Conservation (phyloP, 2,797 vertebrate genomes). For the Varecia variegata region DNA sequence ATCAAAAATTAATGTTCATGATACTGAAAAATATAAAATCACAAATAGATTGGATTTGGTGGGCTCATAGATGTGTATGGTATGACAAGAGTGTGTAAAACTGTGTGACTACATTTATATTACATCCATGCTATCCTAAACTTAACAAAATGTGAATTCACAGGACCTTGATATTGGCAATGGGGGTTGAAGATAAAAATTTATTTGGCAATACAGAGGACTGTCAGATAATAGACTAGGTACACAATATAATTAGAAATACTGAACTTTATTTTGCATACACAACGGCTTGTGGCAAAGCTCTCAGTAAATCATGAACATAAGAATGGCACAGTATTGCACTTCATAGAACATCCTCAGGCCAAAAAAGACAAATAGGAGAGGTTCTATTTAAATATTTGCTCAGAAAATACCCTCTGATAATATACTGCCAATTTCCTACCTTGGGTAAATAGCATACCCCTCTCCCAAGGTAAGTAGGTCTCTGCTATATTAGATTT, state of each 20-base stretch:
- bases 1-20: conserved; percentile 61
- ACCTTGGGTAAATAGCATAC: conserved; percentile 73
- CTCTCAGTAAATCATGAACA: conserved; percentile 61
- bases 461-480: conserved; percentile 66
- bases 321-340: background rate
- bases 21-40: conserved; percentile 56
- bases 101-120: background rate
- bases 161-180: conserved; percentile 40
- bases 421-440: conserved; percentile 73
- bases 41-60: conserved; percentile 21
- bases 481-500: conserved; percentile 69
- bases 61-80: background rate
- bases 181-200: conserved; percentile 10
- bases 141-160: background rate
- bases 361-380: conserved; percentile 62
- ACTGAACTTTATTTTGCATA: conserved; percentile 43
- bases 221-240: background rate
- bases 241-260: conserved; percentile 61
- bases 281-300: conserved; percentile 38
- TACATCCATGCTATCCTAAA: background rate
- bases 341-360: conserved; percentile 52
- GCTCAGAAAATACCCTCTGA: conserved; percentile 74
- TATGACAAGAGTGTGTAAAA: background rate
- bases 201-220: conserved; percentile 14
- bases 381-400: conserved; percentile 75